Evolutionary conservation across 2,888 invertebrate genomes (phyloP), one percentile per base, ranked within the genome.

Genomic region (Perizoma affinitatum): DNA sequence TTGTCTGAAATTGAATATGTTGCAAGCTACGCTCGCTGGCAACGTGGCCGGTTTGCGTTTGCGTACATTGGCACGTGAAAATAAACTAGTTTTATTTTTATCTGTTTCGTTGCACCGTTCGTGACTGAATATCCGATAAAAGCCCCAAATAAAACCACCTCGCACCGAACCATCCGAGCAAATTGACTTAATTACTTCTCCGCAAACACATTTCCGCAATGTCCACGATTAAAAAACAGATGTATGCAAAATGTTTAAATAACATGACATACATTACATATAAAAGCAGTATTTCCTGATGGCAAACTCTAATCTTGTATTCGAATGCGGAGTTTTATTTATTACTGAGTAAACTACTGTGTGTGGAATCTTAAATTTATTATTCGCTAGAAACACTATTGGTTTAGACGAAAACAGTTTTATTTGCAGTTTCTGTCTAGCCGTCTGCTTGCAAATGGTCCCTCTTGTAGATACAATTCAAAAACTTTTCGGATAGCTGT

Each of bases 91-190:
- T 82, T 80, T 82, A 82, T 82, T 83, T 84, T 82, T 83, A 83
- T 79, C 77, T 64, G 69, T 36, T 57, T 58, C 66, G 71, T 63
- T 75, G 75, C 75, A 78, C 70, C 56, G 54, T 47, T 62, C 74
- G 76, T 79, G 82, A 80, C 80, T 72, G 76, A 65, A 70, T 82
- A 87, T 86, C 84, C 75, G 85, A 86, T 86, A 82, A 82, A 80
- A 79, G 76, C 68, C 74, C 73, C 73, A 79, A 82, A 85, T 80
- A 79, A 79, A 82, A 78, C 70, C 70, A 70, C 68, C 69, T 64
- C 70, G 66, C 67, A 69, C 70, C 74, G 69, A 70, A 78, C 72
- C 76, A 62, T 69, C 9, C 35, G 42, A 53, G 51, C 80, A 81
- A 84, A 84, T 83, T 82, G 80, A 80, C 76, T 55, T 43, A 48